phyloP scores from a whole-genome alignment of 2,113 vertebrate species.

The Passer domesticus region DNA sequence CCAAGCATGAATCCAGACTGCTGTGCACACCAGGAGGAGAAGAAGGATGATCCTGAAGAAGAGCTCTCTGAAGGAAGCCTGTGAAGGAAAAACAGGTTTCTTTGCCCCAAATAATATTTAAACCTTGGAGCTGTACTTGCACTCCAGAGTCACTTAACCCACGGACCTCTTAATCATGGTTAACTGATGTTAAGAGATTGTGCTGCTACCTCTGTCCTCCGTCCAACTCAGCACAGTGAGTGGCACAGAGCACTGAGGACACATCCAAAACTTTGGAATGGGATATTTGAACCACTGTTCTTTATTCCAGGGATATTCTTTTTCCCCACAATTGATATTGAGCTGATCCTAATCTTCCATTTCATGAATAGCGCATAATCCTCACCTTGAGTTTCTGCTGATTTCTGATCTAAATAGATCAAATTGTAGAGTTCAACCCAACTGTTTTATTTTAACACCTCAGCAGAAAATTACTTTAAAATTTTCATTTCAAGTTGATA shows the following conservation, averaged over 20 bases:
- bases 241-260: not conserved
- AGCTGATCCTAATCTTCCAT: not conserved
- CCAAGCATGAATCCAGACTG: not conserved
- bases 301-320: not conserved
- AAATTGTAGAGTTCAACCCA: not conserved
- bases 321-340: not conserved
- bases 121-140: not conserved
- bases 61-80: not conserved
- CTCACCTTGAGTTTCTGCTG: accelerated
- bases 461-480: not conserved
- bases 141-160: not conserved
- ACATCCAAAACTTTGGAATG: not conserved
- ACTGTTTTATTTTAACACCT: not conserved
- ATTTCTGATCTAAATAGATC: not conserved
- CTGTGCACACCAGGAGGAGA: not conserved
- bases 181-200: not conserved
- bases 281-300: not conserved
- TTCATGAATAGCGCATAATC: not conserved
- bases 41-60: not conserved
- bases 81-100: not conserved
- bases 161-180: not conserved
- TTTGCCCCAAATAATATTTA: not conserved
- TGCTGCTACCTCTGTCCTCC: not conserved
- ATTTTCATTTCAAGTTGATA: not conserved
- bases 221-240: not conserved